These are phyloP conservation scores for Gila orcuttii DNA, from an alignment of 2,113 vertebrate genomes.

Conservation along the genomic window DNA sequence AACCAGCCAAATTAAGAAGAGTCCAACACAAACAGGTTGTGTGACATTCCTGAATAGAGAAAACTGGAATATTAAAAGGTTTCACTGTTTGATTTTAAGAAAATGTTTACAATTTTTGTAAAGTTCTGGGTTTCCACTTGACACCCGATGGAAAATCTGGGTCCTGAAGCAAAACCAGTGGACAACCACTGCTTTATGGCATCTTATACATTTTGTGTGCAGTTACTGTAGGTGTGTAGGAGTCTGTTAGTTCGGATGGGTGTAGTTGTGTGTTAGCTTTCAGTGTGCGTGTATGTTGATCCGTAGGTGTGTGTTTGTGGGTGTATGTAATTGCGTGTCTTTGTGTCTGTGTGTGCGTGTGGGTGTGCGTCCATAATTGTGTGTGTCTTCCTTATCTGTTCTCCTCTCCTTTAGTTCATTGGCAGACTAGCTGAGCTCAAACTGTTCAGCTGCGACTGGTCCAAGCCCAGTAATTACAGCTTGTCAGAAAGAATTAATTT, in stretches of 20 bases:
- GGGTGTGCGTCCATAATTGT: constrained; percentile 51
- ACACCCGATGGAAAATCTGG: background rate
- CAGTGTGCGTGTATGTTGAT: constrained; percentile 30
- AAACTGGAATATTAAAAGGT: background rate
- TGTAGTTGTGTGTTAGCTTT: constrained; percentile 18
- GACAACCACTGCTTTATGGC: constrained; percentile 1
- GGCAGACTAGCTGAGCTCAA: constrained; percentile 93
- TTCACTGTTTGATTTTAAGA: background rate
- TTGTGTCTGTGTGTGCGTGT: constrained; percentile 32
- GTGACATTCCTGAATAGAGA: background rate
- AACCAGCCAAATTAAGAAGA: background rate
- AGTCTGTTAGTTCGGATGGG: background rate
- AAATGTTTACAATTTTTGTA: background rate
- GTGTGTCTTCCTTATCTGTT: constrained; percentile 67
- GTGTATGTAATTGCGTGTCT: constrained; percentile 59
- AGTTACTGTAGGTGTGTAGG: background rate
- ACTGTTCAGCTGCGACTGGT: constrained; percentile 99
- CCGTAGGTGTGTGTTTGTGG: constrained; percentile 31
- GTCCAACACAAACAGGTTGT: background rate
- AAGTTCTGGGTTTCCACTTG: background rate
- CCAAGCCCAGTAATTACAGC: constrained; percentile 99
- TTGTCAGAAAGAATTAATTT: constrained; percentile 99
- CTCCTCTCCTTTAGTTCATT: constrained; percentile 79
- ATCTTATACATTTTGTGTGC: background rate
- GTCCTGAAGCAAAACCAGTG: background rate